Evolutionary conservation across 2,888 invertebrate species (phyloP).

Genomic region (Chouioia cunea): DNA sequence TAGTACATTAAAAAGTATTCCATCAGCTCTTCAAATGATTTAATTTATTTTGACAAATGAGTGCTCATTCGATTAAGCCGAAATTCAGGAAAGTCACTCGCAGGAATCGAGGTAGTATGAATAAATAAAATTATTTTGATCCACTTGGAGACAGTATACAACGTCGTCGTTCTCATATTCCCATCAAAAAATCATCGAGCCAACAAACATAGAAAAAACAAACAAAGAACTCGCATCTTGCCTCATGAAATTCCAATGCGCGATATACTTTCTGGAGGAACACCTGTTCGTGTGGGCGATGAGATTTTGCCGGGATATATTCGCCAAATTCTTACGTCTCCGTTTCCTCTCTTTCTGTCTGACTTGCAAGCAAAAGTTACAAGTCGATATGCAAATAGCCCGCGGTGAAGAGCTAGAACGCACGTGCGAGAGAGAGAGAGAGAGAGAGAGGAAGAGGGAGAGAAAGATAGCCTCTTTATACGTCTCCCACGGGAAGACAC

Average conservation of each 20-base stretch:
- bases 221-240: background rate
- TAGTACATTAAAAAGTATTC: too few relatives aligned
- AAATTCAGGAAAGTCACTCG: too few relatives aligned
- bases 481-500: slow-evolving; percentile 24
- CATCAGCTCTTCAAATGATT: too few relatives aligned
- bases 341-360: too few relatives aligned
- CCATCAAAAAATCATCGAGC: too few relatives aligned
- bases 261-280: background rate
- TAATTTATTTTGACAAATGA: too few relatives aligned
- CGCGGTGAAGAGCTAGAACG: background rate
- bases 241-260: slow-evolving; percentile 28
- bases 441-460: background rate
- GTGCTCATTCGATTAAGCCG: too few relatives aligned
- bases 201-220: too few relatives aligned
- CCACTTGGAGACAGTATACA: too few relatives aligned
- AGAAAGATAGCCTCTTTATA: slow-evolving; percentile 12
- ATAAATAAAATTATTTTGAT: too few relatives aligned
- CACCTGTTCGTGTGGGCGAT: slow-evolving; percentile 19
- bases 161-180: too few relatives aligned
- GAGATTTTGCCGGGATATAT: slow-evolving; percentile 7
- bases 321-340: background rate
- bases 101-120: too few relatives aligned
- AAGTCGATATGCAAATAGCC: slow-evolving; percentile 39
- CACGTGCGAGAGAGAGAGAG: background rate
- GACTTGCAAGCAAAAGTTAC: slow-evolving; percentile 29